phyloP scores from a whole-genome alignment of 2,113 vertebrate species.

The Vanacampus margaritifer region DNA sequence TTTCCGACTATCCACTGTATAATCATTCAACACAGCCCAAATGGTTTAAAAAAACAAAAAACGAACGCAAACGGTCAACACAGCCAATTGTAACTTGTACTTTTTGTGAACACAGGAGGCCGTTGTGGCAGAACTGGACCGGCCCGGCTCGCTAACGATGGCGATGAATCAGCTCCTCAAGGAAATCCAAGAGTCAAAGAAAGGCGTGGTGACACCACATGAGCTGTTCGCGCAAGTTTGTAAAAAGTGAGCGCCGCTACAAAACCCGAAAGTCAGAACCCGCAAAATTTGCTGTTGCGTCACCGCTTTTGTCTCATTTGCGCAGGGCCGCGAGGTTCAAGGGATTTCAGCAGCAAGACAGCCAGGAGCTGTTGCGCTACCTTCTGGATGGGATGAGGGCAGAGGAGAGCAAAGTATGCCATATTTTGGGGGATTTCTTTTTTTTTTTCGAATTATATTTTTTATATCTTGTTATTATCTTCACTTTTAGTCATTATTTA shows the following conservation, averaged over 20 bases:
- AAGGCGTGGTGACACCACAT: conserved; percentile 81
- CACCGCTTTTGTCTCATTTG: background rate
- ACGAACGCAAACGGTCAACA: background rate
- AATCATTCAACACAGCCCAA: too few species aligned
- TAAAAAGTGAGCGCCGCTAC: conserved; percentile 85
- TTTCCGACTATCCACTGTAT: too few species aligned
- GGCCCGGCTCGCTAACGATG: conserved; percentile 85
- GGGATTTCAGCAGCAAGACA: conserved; percentile 98
- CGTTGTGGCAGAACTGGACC: conserved; percentile 78
- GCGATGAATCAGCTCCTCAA: conserved; percentile 88
- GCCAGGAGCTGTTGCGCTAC: conserved; percentile 94
- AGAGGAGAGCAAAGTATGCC: conserved; percentile 85
- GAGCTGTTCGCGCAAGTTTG: conserved; percentile 96
- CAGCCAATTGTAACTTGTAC: background rate
- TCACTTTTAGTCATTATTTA: too few species aligned
- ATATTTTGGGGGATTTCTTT: too few species aligned
- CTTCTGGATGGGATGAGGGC: conserved; percentile 93
- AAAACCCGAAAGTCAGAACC: background rate
- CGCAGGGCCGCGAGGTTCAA: conserved; percentile 88
- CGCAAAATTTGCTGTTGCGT: background rate
- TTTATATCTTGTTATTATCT: too few species aligned
- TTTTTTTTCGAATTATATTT: too few species aligned
- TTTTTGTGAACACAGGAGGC: conserved; percentile 71
- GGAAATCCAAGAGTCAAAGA: conserved; percentile 87
- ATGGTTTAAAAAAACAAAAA: too few species aligned